Percentiles rank a stretch among this genome's conserved stretches.
Evolutionary conservation across 2,113 vertebrate genomes (phyloP).

Genomic region (Aix galericulata): DNA sequence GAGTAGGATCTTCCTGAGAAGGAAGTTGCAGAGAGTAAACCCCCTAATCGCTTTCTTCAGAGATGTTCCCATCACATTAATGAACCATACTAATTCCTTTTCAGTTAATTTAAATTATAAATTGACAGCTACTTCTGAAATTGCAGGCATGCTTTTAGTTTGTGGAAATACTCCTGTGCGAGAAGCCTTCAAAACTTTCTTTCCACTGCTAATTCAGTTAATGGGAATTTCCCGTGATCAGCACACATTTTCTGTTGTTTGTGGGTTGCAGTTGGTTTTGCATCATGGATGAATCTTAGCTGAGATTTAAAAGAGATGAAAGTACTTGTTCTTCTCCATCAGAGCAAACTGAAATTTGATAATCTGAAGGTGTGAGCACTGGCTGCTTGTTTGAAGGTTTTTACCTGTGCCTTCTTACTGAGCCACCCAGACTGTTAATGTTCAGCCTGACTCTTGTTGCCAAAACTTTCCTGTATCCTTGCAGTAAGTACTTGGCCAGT

Average conservation of each 20-base stretch:
- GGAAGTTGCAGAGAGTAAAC: background rate
- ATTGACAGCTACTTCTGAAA: background rate
- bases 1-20: background rate
- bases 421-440: background rate
- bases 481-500: background rate
- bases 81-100: background rate
- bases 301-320: background rate
- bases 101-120: background rate
- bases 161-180: background rate
- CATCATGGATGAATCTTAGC: background rate
- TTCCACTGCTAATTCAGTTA: background rate
- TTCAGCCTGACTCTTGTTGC: background rate
- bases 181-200: background rate
- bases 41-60: background rate
- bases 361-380: background rate
- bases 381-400: background rate
- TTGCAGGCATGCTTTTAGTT: background rate
- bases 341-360: background rate
- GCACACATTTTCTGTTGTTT: background rate
- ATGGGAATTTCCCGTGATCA: background rate
- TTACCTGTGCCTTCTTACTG: background rate
- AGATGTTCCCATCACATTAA: background rate
- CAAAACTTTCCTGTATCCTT: background rate
- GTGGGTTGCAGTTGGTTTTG: background rate
- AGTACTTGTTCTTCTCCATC: background rate